Evolutionary conservation across 1,140 invertebrate species (phyloP).

Genomic region (Stratiolaelaps scimitus): DNA sequence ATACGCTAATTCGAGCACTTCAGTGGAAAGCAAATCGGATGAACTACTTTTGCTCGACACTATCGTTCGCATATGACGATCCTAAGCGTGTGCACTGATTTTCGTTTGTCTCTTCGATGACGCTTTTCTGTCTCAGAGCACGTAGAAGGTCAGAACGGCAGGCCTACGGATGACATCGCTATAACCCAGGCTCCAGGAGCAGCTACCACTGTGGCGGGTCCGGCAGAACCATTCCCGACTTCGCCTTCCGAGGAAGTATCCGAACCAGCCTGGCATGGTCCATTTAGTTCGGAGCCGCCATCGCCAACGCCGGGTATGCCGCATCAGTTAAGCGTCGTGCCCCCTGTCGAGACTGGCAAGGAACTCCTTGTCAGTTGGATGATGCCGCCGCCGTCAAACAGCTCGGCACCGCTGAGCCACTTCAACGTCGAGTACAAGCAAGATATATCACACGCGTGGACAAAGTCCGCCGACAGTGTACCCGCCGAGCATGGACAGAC

Average conservation of each 20-base stretch:
- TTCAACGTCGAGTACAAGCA: constrained; percentile 28
- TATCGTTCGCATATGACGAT: too few relatives aligned
- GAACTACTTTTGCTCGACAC: too few relatives aligned
- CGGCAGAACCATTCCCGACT: not conserved
- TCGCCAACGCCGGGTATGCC: constrained; percentile 14
- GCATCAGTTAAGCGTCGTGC: not conserved
- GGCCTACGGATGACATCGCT: too few relatives aligned
- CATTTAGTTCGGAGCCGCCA: constrained; percentile 16
- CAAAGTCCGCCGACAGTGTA: constrained; percentile 19
- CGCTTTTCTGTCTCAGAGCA: too few relatives aligned
- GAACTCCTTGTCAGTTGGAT: constrained; percentile 3
- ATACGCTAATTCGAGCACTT: too few relatives aligned
- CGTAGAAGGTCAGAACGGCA: too few relatives aligned
- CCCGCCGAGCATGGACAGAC: constrained; percentile 5
- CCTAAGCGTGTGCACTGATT: too few relatives aligned
- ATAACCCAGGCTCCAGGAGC: too few relatives aligned
- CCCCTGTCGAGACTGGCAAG: not conserved
- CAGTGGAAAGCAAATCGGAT: too few relatives aligned
- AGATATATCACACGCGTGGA: constrained; percentile 25
- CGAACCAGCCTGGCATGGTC: not conserved
- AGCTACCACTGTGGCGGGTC: too few relatives aligned
- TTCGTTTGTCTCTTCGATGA: too few relatives aligned
- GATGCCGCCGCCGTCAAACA: constrained; percentile 5
- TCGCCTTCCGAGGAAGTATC: constrained; percentile 13
- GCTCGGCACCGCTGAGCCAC: constrained; percentile 5